Evolutionary conservation across 2,113 vertebrate species (phyloP).

Genomic region (Motacilla alba): DNA sequence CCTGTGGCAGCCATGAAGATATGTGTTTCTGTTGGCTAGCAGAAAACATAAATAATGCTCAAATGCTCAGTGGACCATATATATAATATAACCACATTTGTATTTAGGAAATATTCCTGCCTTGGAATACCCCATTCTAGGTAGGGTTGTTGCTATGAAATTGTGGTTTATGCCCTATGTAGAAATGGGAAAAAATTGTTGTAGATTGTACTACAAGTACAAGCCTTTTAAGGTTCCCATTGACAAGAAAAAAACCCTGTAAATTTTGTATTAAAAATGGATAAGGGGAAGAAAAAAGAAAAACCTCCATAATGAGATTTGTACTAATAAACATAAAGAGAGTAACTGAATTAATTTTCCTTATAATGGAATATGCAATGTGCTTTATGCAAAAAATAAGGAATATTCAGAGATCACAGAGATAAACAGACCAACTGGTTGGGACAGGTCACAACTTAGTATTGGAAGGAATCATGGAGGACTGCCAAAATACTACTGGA

Average conservation of each 20-base stretch:
- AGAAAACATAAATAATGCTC: neutral
- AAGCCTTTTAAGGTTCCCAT: neutral
- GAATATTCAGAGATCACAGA: neutral
- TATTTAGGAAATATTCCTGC: neutral
- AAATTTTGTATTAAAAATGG: neutral
- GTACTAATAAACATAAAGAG: neutral
- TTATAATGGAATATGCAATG: neutral
- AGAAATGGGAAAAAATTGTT: neutral
- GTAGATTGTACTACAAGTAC: neutral
- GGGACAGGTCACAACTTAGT: neutral
- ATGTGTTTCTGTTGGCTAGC: neutral
- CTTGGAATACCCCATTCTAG: neutral
- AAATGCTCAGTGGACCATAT: neutral
- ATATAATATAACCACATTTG: neutral
- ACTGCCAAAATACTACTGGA: neutral
- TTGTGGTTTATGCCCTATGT: neutral
- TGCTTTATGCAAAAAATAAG: neutral
- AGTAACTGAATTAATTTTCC: neutral
- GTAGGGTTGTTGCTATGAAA: neutral
- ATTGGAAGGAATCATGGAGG: neutral
- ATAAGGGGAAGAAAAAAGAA: neutral
- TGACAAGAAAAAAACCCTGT: neutral
- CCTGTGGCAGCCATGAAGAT: neutral
- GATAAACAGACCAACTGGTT: neutral
- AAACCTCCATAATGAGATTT: neutral